These are phyloP conservation scores for Polymixis lichenea DNA, from an alignment of 2,888 invertebrate species.

Conservation along the genomic window DNA sequence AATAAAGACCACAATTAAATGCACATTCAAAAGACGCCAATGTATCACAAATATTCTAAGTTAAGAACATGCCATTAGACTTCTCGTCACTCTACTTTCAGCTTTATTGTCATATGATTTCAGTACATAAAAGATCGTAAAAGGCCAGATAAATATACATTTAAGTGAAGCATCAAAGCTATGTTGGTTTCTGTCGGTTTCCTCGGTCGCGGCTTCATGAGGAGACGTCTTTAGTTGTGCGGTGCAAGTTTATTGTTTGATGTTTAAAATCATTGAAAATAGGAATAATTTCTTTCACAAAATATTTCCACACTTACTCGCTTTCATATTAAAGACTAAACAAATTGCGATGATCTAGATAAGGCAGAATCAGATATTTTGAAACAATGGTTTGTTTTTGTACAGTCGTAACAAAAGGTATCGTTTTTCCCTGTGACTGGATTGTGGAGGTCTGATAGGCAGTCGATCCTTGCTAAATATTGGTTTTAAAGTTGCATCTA, in stretches of 20 bases:
- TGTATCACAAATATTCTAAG: background rate
- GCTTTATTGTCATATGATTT: slow-evolving; percentile 14
- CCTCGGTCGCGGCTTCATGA: slow-evolving; percentile 17
- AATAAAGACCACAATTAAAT: background rate
- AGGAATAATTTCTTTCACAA: background rate
- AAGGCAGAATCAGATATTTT: too few species aligned
- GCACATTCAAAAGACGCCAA: slow-evolving; percentile 1
- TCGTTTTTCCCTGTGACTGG: background rate
- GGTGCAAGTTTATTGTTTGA: slow-evolving; percentile 44
- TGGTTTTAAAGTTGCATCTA: background rate
- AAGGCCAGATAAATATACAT: slow-evolving; percentile 46
- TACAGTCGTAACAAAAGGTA: background rate
- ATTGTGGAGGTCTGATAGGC: background rate
- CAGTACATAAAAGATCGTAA: slow-evolving; percentile 26
- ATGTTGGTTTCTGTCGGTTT: slow-evolving; percentile 43
- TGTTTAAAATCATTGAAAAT: slow-evolving; percentile 12
- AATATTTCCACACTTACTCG: too few species aligned
- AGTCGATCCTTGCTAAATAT: background rate
- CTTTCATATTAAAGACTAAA: background rate
- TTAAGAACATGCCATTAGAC: background rate
- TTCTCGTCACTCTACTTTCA: slow-evolving; percentile 14
- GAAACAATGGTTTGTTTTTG: background rate
- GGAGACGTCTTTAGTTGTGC: slow-evolving; percentile 40
- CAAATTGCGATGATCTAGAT: background rate
- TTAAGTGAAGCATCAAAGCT: slow-evolving; percentile 43